These are phyloP conservation scores for Bergia sp. DNA, from an alignment of 92 coral and sea anemone genomes.

Conservation along the genomic window DNA sequence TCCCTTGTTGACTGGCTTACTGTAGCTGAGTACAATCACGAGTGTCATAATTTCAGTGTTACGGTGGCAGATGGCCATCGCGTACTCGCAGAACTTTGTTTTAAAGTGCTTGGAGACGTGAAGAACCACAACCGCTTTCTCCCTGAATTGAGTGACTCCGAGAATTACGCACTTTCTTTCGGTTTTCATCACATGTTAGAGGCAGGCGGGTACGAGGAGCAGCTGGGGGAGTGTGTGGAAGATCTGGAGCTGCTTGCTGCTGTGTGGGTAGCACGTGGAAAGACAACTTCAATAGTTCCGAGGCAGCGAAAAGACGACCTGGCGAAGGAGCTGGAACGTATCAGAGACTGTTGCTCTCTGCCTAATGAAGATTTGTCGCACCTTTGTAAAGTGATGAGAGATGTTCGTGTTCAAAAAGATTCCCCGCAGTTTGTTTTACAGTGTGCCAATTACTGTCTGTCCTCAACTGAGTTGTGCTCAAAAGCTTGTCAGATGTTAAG, in stretches of 20 bases:
- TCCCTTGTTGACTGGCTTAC: slow-evolving; percentile 6
- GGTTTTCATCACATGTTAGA: not conserved
- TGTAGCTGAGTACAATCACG: not conserved
- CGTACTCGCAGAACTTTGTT: not conserved
- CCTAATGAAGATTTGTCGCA: not conserved
- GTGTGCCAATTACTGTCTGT: too few relatives aligned
- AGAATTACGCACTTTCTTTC: not conserved
- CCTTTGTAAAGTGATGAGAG: not conserved
- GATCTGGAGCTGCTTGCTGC: not conserved
- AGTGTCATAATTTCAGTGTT: not conserved
- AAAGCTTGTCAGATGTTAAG: not conserved
- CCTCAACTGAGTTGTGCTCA: too few relatives aligned
- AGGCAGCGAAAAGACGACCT: not conserved
- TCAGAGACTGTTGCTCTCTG: not conserved
- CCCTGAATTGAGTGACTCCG: not conserved
- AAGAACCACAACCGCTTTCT: not conserved
- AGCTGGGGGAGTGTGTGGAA: not conserved
- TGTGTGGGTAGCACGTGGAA: not conserved
- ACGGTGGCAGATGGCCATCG: not conserved
- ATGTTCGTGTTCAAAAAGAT: not conserved
- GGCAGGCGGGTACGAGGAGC: not conserved
- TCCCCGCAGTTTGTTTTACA: not conserved
- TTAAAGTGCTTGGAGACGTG: not conserved
- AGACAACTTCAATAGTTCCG: not conserved
- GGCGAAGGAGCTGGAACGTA: not conserved